A percentile compares a stretch with the other conserved stretches of the same genome.
phyloP scores from a whole-genome alignment of 1,140 invertebrate species.

The Parasteatoda tepidariorum region DNA sequence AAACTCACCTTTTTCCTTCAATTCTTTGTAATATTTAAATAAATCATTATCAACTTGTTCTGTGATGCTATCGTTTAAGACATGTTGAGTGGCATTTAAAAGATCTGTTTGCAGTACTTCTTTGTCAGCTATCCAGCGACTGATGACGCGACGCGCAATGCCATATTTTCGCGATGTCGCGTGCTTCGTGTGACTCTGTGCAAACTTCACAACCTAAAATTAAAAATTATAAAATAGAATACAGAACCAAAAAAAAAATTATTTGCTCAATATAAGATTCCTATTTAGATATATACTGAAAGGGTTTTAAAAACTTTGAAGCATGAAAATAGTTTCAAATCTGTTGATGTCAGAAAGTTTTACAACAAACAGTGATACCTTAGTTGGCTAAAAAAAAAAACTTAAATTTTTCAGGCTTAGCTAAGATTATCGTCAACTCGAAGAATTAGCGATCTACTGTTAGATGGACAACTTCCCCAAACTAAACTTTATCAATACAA shows the following conservation, averaged over 20 bases:
- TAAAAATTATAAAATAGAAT: neutral
- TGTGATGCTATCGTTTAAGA: conserved; percentile 15
- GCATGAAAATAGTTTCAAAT: too few species aligned
- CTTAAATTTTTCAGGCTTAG: too few species aligned
- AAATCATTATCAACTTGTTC: conserved; percentile 50
- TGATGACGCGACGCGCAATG: conserved; percentile 47
- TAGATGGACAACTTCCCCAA: too few species aligned
- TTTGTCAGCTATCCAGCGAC: conserved; percentile 59
- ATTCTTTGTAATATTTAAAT: conserved; percentile 47
- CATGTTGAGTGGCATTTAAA: conserved; percentile 55
- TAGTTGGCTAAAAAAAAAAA: too few species aligned
- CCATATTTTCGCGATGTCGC: conserved; percentile 53
- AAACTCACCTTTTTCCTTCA: conserved; percentile 44
- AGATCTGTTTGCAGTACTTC: conserved; percentile 50
- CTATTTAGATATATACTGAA: too few species aligned
- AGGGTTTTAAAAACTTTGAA: too few species aligned
- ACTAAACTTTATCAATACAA: too few species aligned
- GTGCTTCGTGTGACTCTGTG: conserved; percentile 53
- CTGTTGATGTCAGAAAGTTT: too few species aligned
- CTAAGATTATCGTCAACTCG: too few species aligned
- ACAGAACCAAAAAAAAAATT: neutral
- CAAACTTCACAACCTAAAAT: conserved; percentile 56
- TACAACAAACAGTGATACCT: too few species aligned
- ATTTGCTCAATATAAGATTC: too few species aligned
- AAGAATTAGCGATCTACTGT: too few species aligned